phyloP scores from a whole-genome alignment of 2,113 vertebrate genomes.

The Bettongia penicillata region DNA sequence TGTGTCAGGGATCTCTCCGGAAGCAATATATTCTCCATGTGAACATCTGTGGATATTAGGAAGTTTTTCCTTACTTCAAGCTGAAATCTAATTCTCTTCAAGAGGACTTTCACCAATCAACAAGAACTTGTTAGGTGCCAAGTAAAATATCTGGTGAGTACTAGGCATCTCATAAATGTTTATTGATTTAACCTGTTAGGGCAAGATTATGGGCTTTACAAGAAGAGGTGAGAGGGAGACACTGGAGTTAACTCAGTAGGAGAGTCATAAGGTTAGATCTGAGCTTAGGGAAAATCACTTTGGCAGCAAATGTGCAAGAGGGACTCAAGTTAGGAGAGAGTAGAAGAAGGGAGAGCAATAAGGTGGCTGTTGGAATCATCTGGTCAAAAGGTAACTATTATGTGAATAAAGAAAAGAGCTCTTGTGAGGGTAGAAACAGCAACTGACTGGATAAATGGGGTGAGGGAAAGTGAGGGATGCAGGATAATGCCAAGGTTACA shows the following conservation, averaged over 20 bases:
- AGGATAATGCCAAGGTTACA: too few species aligned
- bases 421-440: too few species aligned
- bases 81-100: background rate
- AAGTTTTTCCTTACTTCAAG: background rate
- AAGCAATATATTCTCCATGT: background rate
- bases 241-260: background rate
- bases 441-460: too few species aligned
- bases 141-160: background rate
- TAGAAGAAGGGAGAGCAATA: too few species aligned
- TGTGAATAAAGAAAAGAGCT: too few species aligned
- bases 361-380: too few species aligned
- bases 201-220: background rate
- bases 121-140: background rate
- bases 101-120: background rate
- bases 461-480: too few species aligned
- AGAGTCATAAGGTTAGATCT: background rate
- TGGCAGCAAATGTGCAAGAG: background rate
- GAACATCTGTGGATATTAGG: background rate
- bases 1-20: background rate
- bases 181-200: background rate
- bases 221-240: background rate
- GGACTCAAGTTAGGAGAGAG: too few species aligned
- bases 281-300: background rate
- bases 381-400: too few species aligned
- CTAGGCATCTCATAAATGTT: background rate